Base-by-base conservation (phyloP, 2,888 invertebrate species). In the Osmoderma eremita region DNA sequence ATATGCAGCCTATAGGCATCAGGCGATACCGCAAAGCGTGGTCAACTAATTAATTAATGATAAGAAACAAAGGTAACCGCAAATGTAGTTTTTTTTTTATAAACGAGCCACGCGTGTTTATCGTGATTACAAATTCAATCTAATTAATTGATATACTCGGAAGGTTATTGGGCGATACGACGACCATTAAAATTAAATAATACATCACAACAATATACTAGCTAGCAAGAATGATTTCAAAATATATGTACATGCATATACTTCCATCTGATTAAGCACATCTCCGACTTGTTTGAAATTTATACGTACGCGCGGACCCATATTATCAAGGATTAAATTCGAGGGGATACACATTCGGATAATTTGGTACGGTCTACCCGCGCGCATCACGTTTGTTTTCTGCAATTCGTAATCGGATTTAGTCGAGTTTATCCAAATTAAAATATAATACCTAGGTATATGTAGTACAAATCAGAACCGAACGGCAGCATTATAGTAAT, bases 361-460 rank as follows among this genome's bases (percentile, higher is more conserved):
- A 53, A 53, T 53, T 17, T 12, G 13, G 17, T 17, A 53, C 15
- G 36, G 36, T 53, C 15, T 36, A 53, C 38, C 38, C n/a, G 18
- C 38, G 18, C 17, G 18, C n/a, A n/a, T n/a, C n/a, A n/a, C 38
- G 17, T 61, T 45, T 61, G 58, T 61, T 61, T 61, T 61, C 58
- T 45, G 36, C 24, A 24, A 61, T 61, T 48, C 30, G 45, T 61
- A 61, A 61, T 45, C 45, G 58, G 58, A 45, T 61, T 30, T 61
- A 48, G 18, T 48, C 17, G 17, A 18, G 58, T 30, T 61, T 61
- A 45, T 41, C 45, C 45, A 61, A 61, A 61, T 61, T 61, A 61
- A 61, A 61, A 61, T 61, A 61, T 61, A 61, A 61, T 61, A 45
- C 58, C 58, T 61, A 61, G 30, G n/a, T n/a, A n/a, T n/a, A n/a